Evolutionary conservation across 2,797 vertebrate species (phyloP).

Genomic region (Sebastes nivosus): DNA sequence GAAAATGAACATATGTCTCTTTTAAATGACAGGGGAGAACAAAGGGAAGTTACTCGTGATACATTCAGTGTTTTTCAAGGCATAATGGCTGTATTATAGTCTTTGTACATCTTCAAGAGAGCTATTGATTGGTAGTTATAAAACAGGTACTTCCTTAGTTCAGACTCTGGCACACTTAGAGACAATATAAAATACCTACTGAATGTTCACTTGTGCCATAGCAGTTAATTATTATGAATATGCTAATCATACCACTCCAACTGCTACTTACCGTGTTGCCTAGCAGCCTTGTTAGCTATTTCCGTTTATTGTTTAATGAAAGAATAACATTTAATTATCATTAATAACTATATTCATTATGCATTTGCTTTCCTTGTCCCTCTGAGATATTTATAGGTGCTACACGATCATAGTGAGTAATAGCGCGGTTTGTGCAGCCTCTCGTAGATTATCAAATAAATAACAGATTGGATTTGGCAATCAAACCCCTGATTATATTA

Average conservation of each 20-base stretch:
- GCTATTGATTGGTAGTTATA: background rate
- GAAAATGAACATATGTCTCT: background rate
- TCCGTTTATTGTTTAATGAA: slow-evolving; percentile 14
- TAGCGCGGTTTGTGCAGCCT: background rate
- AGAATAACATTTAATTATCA: slow-evolving; percentile 40
- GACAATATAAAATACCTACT: slow-evolving; percentile 6
- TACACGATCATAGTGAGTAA: slow-evolving; percentile 8
- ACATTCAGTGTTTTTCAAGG: background rate
- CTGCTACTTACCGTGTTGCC: slow-evolving; percentile 31
- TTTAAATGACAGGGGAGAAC: background rate
- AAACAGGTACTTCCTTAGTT: background rate
- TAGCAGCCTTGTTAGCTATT: slow-evolving; percentile 31
- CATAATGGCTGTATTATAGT: background rate
- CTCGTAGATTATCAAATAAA: slow-evolving; percentile 2
- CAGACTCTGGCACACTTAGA: background rate
- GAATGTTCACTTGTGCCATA: slow-evolving; percentile 17
- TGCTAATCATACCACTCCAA: slow-evolving; percentile 34
- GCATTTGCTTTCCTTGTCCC: slow-evolving; percentile 9
- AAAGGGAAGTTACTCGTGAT: background rate
- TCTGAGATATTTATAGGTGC: background rate
- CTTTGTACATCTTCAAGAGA: background rate
- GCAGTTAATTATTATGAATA: slow-evolving; percentile 39
- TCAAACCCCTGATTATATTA: slow-evolving; percentile 1
- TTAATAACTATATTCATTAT: slow-evolving; percentile 22
- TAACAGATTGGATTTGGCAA: slow-evolving; percentile 38